Percentiles rank a stretch among this genome's conserved stretches.
Evolutionary conservation across 1,140 invertebrate genomes (phyloP).

Genomic region (Pseudobourletiella spinata): DNA sequence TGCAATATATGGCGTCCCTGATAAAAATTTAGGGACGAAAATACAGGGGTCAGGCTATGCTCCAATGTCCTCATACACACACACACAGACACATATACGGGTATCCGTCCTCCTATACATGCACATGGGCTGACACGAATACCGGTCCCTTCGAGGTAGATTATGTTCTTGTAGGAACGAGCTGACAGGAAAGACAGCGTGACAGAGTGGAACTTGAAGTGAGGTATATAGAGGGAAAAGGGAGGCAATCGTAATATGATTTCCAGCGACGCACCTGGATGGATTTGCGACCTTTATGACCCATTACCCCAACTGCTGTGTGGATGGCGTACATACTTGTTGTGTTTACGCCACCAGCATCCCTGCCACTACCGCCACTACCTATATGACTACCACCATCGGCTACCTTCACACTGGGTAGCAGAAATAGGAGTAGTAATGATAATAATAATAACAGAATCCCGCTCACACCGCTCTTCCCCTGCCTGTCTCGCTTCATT

Average conservation of each 20-base stretch:
- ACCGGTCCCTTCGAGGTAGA: neutral
- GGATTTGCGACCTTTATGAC: constrained; percentile 12
- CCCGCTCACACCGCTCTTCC: no score
- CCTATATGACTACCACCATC: no score
- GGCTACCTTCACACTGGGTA: no score
- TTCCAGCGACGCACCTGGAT: constrained; percentile 4
- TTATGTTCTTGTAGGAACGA: neutral
- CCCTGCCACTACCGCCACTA: no score
- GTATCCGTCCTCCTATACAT: neutral
- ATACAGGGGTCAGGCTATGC: no score
- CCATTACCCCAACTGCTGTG: neutral
- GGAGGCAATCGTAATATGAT: neutral
- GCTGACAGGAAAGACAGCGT: neutral
- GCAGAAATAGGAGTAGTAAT: no score
- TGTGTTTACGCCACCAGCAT: no score
- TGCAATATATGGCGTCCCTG: no score
- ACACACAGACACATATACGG: neutral
- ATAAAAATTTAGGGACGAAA: no score
- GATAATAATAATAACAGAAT: no score
- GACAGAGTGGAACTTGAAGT: neutral
- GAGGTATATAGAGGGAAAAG: neutral
- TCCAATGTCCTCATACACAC: neutral
- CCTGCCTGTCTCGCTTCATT: no score
- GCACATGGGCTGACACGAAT: neutral
- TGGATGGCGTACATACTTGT: no score